Percentiles rank a stretch among this genome's conserved stretches.
Conservation (phyloP, 2,797 vertebrate genomes). For the Myripristis murdjan region DNA sequence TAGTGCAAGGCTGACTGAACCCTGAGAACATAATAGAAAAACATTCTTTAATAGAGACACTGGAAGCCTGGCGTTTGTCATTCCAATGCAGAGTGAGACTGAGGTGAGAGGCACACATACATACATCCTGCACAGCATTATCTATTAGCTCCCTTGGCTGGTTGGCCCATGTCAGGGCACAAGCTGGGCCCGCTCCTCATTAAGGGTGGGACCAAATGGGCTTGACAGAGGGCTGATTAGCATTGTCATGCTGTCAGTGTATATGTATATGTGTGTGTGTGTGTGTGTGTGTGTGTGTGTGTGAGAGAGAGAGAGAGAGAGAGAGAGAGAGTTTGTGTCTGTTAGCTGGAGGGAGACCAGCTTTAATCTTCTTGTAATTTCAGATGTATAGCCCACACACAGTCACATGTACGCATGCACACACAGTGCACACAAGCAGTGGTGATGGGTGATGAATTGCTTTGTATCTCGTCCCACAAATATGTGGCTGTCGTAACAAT, state of each 20-base stretch:
- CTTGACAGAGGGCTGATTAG: conserved; percentile 73
- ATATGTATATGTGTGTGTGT: conserved; percentile 29
- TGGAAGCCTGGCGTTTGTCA: conserved; percentile 60
- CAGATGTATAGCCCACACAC: conserved; percentile 59
- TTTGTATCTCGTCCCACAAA: conserved; percentile 76
- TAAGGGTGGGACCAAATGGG: conserved; percentile 67
- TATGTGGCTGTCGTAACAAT: conserved; percentile 73
- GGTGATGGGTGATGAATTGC: conserved; percentile 50
- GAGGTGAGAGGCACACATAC: conserved; percentile 32
- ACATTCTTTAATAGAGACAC: conserved; percentile 58
- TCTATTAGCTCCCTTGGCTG: conserved; percentile 63
- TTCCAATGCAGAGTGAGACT: conserved; percentile 34
- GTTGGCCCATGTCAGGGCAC: conserved; percentile 55
- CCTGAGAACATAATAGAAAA: conserved; percentile 56
- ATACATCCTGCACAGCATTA: conserved; percentile 58
- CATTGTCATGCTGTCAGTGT: conserved; percentile 43
- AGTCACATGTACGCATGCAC: conserved; percentile 27
- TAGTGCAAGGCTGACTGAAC: conserved; percentile 44
- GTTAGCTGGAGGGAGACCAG: conserved; percentile 65
- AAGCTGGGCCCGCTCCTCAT: conserved; percentile 71
- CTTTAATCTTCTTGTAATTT: conserved; percentile 74
- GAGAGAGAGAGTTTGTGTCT: conserved; percentile 27
- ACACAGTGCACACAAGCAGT: conserved; percentile 5
- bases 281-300: conserved; percentile 3
- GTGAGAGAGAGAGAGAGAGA: conserved; percentile 5